A percentile compares a stretch with the other conserved stretches of the same genome.
These are phyloP conservation scores for Macropis europaea DNA, from an alignment of 2,888 invertebrate genomes.

Conservation along the genomic window DNA sequence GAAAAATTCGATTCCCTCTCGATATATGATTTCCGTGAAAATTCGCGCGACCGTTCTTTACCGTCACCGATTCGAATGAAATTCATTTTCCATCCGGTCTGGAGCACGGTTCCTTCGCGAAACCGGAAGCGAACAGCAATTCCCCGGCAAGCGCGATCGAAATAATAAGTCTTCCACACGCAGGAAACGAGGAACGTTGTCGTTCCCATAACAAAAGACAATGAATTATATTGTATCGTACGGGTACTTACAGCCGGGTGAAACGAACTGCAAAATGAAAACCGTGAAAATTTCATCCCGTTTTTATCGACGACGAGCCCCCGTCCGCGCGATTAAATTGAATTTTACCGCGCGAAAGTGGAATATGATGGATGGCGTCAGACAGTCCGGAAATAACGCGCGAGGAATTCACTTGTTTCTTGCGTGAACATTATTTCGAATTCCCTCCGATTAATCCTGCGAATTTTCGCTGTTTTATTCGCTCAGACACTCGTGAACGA, in stretches of 20 bases:
- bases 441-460: neutral
- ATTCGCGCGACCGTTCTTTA: too few species aligned
- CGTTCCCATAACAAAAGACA: constrained; percentile 8
- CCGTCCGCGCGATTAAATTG: constrained; percentile 29
- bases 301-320: constrained; percentile 22
- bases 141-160: neutral
- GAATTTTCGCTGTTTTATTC: neutral
- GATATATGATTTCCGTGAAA: too few species aligned
- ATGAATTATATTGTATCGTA: constrained; percentile 17
- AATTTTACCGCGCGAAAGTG: constrained; percentile 47
- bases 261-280: neutral
- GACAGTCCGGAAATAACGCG: constrained; percentile 20
- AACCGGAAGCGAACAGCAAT: neutral
- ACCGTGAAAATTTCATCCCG: constrained; percentile 17
- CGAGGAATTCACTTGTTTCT: constrained; percentile 2
- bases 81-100: constrained; percentile 3
- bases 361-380: constrained; percentile 39
- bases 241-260: constrained; percentile 7
- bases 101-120: neutral
- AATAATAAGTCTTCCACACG: neutral
- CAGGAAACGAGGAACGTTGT: neutral
- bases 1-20: too few species aligned
- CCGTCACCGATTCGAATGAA: too few species aligned
- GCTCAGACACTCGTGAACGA: neutral
- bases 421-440: constrained; percentile 23